Conservation (phyloP, 2,888 invertebrate species). For the Marasmarcha lunaedactyla region DNA sequence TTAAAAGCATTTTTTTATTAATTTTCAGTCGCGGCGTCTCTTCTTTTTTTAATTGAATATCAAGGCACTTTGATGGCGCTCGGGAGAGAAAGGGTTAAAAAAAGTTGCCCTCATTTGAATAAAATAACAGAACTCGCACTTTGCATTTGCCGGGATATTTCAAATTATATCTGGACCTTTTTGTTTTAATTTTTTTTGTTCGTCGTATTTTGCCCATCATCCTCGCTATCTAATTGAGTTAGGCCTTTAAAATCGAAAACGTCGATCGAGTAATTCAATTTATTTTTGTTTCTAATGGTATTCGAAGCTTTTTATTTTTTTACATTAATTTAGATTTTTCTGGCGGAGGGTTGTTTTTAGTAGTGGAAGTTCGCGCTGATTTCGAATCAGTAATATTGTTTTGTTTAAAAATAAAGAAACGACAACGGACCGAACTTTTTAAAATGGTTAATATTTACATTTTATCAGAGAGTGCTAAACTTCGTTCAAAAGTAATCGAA, state of each 20-base stretch:
- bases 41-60: conserved; percentile 71
- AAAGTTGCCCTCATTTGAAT: conserved; percentile 70
- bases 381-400: conserved; percentile 21
- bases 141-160: conserved; percentile 71
- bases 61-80: conserved; percentile 69
- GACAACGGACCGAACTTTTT: too few relatives aligned
- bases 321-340: conserved; percentile 57
- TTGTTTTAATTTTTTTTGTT: conserved; percentile 63
- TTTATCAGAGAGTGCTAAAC: too few relatives aligned
- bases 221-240: conserved; percentile 67
- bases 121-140: conserved; percentile 71
- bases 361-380: conserved; percentile 17
- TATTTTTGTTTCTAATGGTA: conserved; percentile 71
- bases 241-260: conserved; percentile 67
- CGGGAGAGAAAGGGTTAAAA: conserved; percentile 59
- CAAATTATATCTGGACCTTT: conserved; percentile 70
- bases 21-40: conserved; percentile 66
- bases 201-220: conserved; percentile 68
- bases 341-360: conserved; percentile 32
- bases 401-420: conserved; percentile 3
- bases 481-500: too few relatives aligned
- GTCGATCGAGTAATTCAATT: conserved; percentile 70
- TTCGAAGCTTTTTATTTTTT: conserved; percentile 54
- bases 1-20: conserved; percentile 71
- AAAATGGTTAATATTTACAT: too few relatives aligned